Percentiles rank a stretch among this genome's conserved stretches.
Evolutionary conservation across 2,113 vertebrate genomes (phyloP).

Genomic region (Cynopterus brachyotis): DNA sequence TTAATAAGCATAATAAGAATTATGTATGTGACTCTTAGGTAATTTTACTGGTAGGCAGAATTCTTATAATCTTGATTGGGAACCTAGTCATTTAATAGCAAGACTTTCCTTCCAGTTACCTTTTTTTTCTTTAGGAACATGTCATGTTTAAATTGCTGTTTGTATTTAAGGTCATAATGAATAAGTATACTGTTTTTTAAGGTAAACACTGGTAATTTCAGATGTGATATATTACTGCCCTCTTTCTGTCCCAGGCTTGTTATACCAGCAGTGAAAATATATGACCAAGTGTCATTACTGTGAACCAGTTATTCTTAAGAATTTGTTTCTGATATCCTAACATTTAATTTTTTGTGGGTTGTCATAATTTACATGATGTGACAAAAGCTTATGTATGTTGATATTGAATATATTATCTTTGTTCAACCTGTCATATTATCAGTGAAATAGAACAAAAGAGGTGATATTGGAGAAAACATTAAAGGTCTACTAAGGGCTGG

Average conservation of each 20-base stretch:
- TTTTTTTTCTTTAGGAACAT: neutral
- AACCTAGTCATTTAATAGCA: neutral
- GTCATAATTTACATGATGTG: conserved; percentile 38
- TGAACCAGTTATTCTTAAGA: neutral
- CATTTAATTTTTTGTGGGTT: neutral
- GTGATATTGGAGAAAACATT: conserved; percentile 63
- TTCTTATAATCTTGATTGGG: neutral
- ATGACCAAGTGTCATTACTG: neutral
- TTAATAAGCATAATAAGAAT: neutral
- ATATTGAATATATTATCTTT: conserved; percentile 69
- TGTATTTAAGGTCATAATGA: neutral
- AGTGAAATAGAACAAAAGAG: conserved; percentile 62
- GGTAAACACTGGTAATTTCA: neutral
- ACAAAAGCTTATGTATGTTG: conserved; percentile 15
- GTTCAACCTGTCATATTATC: conserved; percentile 53
- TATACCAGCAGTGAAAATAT: neutral
- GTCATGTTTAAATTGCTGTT: neutral
- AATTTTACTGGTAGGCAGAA: neutral
- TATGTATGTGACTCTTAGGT: neutral
- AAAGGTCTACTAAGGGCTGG: conserved; percentile 52
- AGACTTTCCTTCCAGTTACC: neutral
- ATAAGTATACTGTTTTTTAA: neutral
- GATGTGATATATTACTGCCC: neutral
- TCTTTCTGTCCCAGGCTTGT: neutral
- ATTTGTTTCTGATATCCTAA: conserved; percentile 30